Base-by-base conservation (phyloP, 2,797 vertebrate species). In the Chrysocyon brachyurus region DNA sequence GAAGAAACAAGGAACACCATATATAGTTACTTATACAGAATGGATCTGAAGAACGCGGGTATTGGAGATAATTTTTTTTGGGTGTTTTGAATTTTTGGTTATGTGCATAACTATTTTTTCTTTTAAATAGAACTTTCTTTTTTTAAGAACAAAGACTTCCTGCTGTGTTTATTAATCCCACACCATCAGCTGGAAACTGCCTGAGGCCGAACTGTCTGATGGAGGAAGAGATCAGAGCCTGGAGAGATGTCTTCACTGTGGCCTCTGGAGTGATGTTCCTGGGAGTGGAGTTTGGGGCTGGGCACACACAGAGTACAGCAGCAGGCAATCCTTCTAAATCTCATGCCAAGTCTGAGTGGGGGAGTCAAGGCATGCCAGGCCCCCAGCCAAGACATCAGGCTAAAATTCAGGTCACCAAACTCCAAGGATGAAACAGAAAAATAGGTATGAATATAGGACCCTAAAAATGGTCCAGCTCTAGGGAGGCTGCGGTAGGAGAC, bases 131-230 rank as follows among this genome's bases (percentile, higher is more conserved):
- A 40, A 63, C 19, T 68, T 93, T 59, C 36, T 86, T 78, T 17
- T 73, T 70, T 90, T 49, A 72, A 73, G 73, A 87, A 73, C 87
- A 84, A 81, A 96, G 88, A 40, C 87, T 49, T 83, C 79, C 64
- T 28, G 8, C 5, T 4, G 24, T 33, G n/a, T 52, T 59, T 66
- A 68, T 77, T 56, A 92, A 75, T 59, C 63, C 64, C n/a, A 26
- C 57, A 19, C 12, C 54, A 31, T 22, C 22, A 52, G 17, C 82
- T 81, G 87, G 89, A 85, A 75, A 83, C 87, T 26, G 56, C 75
- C 85, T 40, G 28, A 0, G 63, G 82, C 70, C 33, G 0, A 61
- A 33, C 40, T 68, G 2, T 56, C n/a, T 16, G 24, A 21, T 5
- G 16, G 52, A 68, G 78, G 84, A 61, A 33, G 91, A 54, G 40